Conservation (phyloP, 2,888 invertebrate species). For the Hoplodrina ambigua region DNA sequence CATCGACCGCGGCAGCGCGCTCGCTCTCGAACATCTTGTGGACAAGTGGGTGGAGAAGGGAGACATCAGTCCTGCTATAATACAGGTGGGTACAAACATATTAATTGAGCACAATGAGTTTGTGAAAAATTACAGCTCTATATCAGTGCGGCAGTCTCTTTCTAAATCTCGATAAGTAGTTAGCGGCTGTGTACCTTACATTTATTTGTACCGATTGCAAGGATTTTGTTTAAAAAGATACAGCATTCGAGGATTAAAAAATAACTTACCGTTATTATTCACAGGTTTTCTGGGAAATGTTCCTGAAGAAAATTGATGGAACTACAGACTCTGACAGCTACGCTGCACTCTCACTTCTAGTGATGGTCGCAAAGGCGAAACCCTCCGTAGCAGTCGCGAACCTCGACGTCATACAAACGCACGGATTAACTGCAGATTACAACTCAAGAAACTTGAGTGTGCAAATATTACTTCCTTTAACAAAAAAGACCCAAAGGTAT, state of each 20-base stretch:
- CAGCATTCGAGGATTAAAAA: too few species aligned
- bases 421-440: conserved; percentile 92
- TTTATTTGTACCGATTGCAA: too few species aligned
- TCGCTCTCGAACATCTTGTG: conserved; percentile 84
- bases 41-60: conserved; percentile 84
- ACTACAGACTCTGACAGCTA: conserved; percentile 93
- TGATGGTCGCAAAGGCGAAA: conserved; percentile 92
- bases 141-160: not conserved
- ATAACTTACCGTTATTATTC: not conserved
- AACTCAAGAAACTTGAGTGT: conserved; percentile 79
- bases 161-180: not conserved
- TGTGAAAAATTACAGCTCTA: not conserved
- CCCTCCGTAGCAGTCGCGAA: conserved; percentile 92
- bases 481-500: conserved; percentile 82
- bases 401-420: conserved; percentile 93
- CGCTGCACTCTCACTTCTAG: conserved; percentile 93
- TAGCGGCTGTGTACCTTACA: too few species aligned
- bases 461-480: conserved; percentile 79
- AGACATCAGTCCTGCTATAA: conserved; percentile 83
- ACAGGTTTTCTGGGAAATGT: conserved; percentile 96
- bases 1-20: conserved; percentile 83
- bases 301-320: conserved; percentile 93
- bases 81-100: conserved; percentile 74
- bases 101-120: not conserved
- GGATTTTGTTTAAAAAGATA: too few species aligned